phyloP scores from a whole-genome alignment of 2,113 vertebrate species.

The Pachycephala philippinensis region DNA sequence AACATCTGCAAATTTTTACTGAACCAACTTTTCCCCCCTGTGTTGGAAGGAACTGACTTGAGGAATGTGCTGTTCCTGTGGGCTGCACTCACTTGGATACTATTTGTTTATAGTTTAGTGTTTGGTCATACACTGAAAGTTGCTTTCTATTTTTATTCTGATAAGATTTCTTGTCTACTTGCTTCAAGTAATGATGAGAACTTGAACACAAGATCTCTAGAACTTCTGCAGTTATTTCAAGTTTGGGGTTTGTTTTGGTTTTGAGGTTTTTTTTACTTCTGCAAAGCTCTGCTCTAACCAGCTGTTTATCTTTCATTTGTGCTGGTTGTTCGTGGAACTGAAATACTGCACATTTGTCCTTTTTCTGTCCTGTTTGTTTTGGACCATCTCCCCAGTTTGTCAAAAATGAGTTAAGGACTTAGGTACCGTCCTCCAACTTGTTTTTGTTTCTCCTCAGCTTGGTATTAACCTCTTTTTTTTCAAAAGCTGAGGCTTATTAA shows the following conservation, averaged over 20 bases:
- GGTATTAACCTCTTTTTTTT: not conserved
- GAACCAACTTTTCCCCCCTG: accelerated
- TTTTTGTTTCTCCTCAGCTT: not conserved
- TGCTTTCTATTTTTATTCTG: not conserved
- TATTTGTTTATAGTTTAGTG: not conserved
- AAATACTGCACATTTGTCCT: not conserved
- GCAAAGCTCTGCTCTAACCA: not conserved
- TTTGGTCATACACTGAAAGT: not conserved
- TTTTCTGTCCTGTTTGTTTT: slow-evolving; percentile 4
- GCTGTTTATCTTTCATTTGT: not conserved
- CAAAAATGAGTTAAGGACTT: not conserved
- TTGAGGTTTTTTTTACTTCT: not conserved
- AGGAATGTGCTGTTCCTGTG: not conserved
- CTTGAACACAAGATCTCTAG: not conserved
- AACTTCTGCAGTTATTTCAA: not conserved
- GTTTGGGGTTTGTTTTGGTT: not conserved
- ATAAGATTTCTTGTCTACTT: not conserved
- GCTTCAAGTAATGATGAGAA: not conserved
- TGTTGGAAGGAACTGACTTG: not conserved
- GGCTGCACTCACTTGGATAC: not conserved
- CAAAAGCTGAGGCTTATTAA: not conserved
- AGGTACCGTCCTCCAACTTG: not conserved
- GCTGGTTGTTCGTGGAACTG: not conserved
- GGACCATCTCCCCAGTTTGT: not conserved
- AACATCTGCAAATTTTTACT: not conserved